Percentiles rank a stretch among this genome's conserved stretches.
phyloP scores from a whole-genome alignment of 2,888 invertebrate species.

The Lasioglossum morio region DNA sequence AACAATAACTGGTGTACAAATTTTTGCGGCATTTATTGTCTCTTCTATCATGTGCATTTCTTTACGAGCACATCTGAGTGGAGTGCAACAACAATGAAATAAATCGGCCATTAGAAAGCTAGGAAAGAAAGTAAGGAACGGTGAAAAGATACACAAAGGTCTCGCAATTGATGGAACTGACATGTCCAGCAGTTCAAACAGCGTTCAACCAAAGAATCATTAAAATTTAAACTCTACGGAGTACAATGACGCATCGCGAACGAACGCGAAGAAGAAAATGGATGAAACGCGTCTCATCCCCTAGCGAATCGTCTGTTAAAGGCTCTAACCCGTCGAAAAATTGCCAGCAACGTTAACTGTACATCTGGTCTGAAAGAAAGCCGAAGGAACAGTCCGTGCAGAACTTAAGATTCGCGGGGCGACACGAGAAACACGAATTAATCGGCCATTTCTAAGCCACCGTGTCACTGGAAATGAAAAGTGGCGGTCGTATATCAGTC shows the following conservation, averaged over 20 bases:
- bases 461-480: slow-evolving; percentile 19
- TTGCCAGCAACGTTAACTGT: background rate
- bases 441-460: slow-evolving; percentile 5
- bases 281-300: background rate
- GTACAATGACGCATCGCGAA: no score
- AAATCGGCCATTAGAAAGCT: background rate
- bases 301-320: background rate
- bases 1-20: background rate
- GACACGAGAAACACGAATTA: slow-evolving; percentile 15
- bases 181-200: background rate
- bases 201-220: background rate
- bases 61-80: background rate
- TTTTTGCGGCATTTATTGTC: background rate
- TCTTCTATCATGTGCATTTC: background rate
- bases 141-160: background rate
- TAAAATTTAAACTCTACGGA: background rate
- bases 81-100: background rate
- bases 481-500: slow-evolving; percentile 5
- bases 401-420: background rate
- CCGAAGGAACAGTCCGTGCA: background rate
- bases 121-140: background rate
- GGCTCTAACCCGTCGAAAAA: background rate
- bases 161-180: background rate
- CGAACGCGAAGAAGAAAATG: background rate
- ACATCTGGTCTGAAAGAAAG: background rate